A percentile compares a stretch with the other conserved stretches of the same genome.
Evolutionary conservation across 1,140 invertebrate genomes (phyloP).

Genomic region (Heliconius himera): DNA sequence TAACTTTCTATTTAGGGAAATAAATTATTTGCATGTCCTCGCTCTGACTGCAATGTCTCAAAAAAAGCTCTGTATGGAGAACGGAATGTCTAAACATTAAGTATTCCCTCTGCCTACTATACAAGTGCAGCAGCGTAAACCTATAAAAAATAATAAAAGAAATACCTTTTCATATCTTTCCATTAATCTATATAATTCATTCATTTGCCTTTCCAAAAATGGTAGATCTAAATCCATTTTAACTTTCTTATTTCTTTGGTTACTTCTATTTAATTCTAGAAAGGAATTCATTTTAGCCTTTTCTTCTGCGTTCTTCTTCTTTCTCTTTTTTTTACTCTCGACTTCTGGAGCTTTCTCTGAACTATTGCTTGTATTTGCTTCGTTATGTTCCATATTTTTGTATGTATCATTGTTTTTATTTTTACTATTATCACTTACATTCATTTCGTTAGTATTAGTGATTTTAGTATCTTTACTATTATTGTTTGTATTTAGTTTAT

Average conservation of each 20-base stretch:
- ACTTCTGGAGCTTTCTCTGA: constrained; percentile 17
- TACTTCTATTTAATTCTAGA: constrained; percentile 52
- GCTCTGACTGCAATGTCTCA: no score
- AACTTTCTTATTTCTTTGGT: constrained; percentile 46
- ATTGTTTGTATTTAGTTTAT: neutral
- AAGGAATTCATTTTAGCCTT: constrained; percentile 55
- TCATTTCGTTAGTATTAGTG: neutral
- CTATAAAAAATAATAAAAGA: neutral
- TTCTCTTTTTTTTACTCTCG: constrained; percentile 48
- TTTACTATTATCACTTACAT: neutral
- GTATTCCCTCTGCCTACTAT: neutral
- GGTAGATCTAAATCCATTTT: constrained; percentile 48
- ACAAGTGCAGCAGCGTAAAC: neutral
- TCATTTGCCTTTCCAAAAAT: constrained; percentile 59
- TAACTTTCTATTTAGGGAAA: neutral
- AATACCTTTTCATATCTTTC: constrained; percentile 61
- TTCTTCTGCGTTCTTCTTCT: constrained; percentile 47
- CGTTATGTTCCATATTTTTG: neutral
- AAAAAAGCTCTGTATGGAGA: no score
- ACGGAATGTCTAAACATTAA: no score
- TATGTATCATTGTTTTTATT: constrained; percentile 3
- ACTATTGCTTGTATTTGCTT: constrained; percentile 2
- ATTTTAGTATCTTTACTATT: neutral
- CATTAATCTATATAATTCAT: constrained; percentile 62
- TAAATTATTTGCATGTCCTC: neutral